phyloP scores from a whole-genome alignment of 1,140 invertebrate genomes.

The Chelonus insularis region DNA sequence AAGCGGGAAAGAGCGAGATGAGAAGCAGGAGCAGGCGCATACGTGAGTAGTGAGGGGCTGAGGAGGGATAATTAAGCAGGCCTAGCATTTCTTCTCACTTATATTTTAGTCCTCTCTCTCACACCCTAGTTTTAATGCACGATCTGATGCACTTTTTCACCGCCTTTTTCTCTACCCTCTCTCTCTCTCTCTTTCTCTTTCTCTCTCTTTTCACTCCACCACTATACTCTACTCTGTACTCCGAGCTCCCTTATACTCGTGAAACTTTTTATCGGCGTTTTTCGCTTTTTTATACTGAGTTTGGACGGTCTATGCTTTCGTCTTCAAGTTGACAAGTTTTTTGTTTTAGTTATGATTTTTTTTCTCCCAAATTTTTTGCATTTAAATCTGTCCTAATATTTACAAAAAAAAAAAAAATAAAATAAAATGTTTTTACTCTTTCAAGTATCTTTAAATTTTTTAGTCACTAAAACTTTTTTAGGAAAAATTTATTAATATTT shows the following conservation, averaged over 20 bases:
- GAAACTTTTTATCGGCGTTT: too few relatives aligned
- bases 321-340: too few relatives aligned
- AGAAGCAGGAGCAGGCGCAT: conserved; percentile 33
- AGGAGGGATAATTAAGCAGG: conserved; percentile 57
- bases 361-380: too few relatives aligned
- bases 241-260: background rate
- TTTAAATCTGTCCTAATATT: too few relatives aligned
- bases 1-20: conserved; percentile 13
- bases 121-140: conserved; percentile 14
- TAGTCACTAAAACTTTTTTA: too few relatives aligned
- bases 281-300: too few relatives aligned
- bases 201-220: background rate
- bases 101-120: conserved; percentile 18
- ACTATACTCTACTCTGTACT: background rate
- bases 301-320: too few relatives aligned
- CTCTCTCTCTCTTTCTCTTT: background rate
- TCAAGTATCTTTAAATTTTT: too few relatives aligned
- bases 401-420: too few relatives aligned
- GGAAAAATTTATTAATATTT: too few relatives aligned
- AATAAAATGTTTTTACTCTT: too few relatives aligned
- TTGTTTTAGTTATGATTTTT: too few relatives aligned
- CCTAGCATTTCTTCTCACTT: conserved; percentile 37
- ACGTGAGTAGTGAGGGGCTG: conserved; percentile 34
- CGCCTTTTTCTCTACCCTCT: background rate
- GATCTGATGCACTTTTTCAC: conserved; percentile 10